A percentile compares a stretch with the other conserved stretches of the same genome.
Conservation (phyloP, 2,113 vertebrate species). For the Heterotis niloticus region DNA sequence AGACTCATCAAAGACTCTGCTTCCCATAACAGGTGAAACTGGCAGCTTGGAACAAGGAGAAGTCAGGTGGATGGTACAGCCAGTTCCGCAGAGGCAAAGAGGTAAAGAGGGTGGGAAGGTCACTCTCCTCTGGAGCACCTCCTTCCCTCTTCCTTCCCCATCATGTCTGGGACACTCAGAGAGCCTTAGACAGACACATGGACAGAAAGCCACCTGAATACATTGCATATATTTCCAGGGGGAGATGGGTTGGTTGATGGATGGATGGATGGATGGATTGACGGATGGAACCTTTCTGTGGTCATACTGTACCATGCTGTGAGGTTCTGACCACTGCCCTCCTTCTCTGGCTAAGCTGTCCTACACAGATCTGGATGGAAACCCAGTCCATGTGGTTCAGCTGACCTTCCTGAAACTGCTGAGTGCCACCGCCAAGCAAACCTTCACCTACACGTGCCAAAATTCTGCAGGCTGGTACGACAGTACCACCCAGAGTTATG, state of each 20-base stretch:
- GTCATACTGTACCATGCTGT: no score
- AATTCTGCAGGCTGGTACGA: conserved; percentile 81
- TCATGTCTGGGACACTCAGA: no score
- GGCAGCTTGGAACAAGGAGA: conserved; percentile 83
- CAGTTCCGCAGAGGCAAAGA: conserved; percentile 79
- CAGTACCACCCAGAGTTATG: conserved; percentile 52
- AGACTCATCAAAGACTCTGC: not conserved
- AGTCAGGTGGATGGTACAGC: conserved; percentile 84
- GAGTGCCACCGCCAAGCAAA: conserved; percentile 75
- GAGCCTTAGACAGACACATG: no score
- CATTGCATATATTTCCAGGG: no score
- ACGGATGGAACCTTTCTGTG: not conserved
- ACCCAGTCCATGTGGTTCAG: conserved; percentile 75
- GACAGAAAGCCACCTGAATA: no score
- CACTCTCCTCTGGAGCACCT: no score
- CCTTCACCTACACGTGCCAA: conserved; percentile 80
- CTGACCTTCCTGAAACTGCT: conserved; percentile 85
- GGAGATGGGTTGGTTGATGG: no score
- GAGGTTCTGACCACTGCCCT: not conserved
- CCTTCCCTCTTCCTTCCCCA: no score
- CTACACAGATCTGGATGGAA: conserved; percentile 76
- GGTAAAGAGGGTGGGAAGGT: conserved; percentile 55
- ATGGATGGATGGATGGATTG: no score
- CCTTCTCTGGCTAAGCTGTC: conserved; percentile 66
- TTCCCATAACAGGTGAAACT: conserved; percentile 74